Conservation (phyloP, 30 jellyfish, hydroid and myxozoan species). For the Catostylus mosaicus region DNA sequence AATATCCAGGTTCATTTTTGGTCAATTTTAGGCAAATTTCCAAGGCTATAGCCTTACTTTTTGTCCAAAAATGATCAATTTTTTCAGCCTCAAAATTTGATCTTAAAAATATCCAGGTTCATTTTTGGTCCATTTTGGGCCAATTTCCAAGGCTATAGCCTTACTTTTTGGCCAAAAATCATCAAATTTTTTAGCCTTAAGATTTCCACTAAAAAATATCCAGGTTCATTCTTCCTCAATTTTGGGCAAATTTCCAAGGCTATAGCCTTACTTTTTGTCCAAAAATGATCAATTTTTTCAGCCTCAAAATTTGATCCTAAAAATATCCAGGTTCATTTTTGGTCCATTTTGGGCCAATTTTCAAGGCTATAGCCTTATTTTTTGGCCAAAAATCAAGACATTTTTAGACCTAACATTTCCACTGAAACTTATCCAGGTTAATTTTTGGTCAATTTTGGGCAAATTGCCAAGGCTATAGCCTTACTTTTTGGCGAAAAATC, state of each 20-base stretch:
- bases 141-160: no score
- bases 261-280: constrained; percentile 20
- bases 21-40: no score
- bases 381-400: neutral
- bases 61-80: no score
- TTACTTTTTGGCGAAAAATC: constrained; percentile 1
- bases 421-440: neutral
- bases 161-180: no score
- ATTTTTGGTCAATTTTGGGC: neutral
- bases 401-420: neutral
- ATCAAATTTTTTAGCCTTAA: no score
- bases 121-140: no score
- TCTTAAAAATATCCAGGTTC: no score
- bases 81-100: no score
- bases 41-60: no score
- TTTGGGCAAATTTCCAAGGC: neutral
- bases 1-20: no score
- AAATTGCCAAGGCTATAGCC: constrained; percentile 10
- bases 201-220: no score
- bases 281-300: neutral
- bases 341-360: neutral
- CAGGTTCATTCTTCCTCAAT: no score
- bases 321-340: neutral
- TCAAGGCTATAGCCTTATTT: constrained; percentile 15
- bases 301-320: neutral